These are phyloP conservation scores for Phataginus tricuspis DNA, from an alignment of 2,797 vertebrate species.

Conservation along the genomic window DNA sequence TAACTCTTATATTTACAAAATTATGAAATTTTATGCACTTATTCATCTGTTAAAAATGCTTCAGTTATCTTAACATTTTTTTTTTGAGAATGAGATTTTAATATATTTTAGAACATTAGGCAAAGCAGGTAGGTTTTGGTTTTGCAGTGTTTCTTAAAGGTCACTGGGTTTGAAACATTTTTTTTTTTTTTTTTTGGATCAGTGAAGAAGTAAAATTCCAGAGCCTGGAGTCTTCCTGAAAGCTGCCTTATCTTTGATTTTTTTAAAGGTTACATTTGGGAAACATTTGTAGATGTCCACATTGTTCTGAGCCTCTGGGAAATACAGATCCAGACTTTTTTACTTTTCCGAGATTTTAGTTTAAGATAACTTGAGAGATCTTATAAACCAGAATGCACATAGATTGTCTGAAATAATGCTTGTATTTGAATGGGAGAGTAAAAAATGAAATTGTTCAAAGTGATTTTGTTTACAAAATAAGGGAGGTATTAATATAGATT, in stretches of 20 bases:
- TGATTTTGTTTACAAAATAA: background rate
- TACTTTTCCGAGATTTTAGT: constrained; percentile 28
- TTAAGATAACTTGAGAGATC: constrained; percentile 49
- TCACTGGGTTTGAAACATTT: constrained; percentile 31
- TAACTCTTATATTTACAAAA: constrained; percentile 18
- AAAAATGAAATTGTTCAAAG: background rate
- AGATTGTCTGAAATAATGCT: constrained; percentile 12
- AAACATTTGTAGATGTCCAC: constrained; percentile 61
- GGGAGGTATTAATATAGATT: background rate
- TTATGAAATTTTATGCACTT: background rate
- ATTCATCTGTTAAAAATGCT: constrained; percentile 16
- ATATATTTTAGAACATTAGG: constrained; percentile 33
- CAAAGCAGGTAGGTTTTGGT: constrained; percentile 37
- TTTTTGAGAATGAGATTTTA: constrained; percentile 49
- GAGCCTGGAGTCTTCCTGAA: constrained; percentile 63
- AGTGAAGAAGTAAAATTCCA: constrained; percentile 69
- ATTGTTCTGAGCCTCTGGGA: constrained; percentile 56
- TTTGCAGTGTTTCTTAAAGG: constrained; percentile 67
- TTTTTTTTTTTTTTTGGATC: constrained; percentile 33
- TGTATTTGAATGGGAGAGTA: constrained; percentile 21
- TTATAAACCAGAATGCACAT: constrained; percentile 1
- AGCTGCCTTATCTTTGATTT: constrained; percentile 65
- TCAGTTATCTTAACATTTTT: background rate
- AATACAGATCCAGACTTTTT: constrained; percentile 29
- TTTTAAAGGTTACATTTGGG: constrained; percentile 76